Base-by-base conservation (phyloP, 2,113 vertebrate species). In the Mohoua ochrocephala region DNA sequence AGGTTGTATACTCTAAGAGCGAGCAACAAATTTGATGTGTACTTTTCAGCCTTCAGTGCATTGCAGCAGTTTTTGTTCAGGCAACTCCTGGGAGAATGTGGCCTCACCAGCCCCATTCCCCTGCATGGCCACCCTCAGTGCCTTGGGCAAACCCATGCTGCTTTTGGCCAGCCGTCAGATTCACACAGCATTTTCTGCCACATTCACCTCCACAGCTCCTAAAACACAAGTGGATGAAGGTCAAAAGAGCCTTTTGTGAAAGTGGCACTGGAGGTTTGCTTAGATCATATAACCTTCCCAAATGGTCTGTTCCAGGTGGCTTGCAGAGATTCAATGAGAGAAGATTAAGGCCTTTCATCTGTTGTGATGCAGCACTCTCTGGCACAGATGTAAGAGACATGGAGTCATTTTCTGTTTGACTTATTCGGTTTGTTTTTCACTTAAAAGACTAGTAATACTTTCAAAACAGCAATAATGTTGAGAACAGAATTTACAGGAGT, bases 51-150 rank as follows among this genome's bases (percentile, higher is more conserved):
- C 5, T 41, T 49, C 21, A 23, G 7, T 3, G 1, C 57, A 24
- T 9, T 54, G 47, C 24, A 39, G 6, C 11, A 45, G 44, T 24
- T 57, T 78, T 63, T 75, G 9, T 31, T 41, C 4, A 49, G 28
- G 12, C 10, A 15, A 0, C 16, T 70, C 17, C 39, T 75, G 56
- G 31, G 31, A n/a, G 3, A 7, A 2, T 1, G 0, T 20, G 15
- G 21, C 39, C 11, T 61, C 53, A 28, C 33, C 19, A 80, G 4
- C 33, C 10, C 28, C 7, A 2, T 11, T 64, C 3, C 16, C 9
- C 23, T 9, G 1, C 0, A 0, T 2, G 7, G 15, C 8, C 31
- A 37, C n/a, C 14, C 45, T 8, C 16, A 12, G 1, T 24, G 26
- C 11, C n/a, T 9, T 16, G 39, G 31, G 9, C n/a, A 73, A 50